Base-by-base conservation (phyloP, 2,113 vertebrate species). In the Chionodraco myersi region DNA sequence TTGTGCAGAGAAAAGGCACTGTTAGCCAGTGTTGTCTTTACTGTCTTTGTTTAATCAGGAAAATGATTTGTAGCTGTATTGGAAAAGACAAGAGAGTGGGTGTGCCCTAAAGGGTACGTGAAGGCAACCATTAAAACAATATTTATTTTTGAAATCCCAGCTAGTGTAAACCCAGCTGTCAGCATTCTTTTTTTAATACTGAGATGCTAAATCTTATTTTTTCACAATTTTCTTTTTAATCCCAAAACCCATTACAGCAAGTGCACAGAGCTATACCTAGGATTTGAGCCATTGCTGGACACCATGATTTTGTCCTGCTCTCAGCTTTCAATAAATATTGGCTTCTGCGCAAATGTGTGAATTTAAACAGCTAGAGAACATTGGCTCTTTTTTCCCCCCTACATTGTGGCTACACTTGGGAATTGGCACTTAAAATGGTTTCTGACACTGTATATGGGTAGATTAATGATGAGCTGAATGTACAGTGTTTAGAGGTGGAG, bases 61-160 rank as follows among this genome's bases (percentile, higher is more conserved):
- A 52, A 67, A 66, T 79, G 51, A 86, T 90, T 75, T 85, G 13
- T 48, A 10, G 77, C 48, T 45, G 75, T 63, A 78, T 77, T 89
- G 81, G 62, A 81, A 70, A 53, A 80, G 74, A 87, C 83, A 79
- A 11, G 61, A 18, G 84, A 85, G 91, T 89, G 89, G 91, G 89
- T 86, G 86, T 87, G 84, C 84, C 91, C 86, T 86, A 52, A 82
- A 93, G 82, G 77, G 47, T 36, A 65, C 6, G 72, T 77, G 70
- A 85, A 79, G 77, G 69, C 53, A 85, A 77, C 49, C 44, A 72
- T 82, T 72, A 72, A 78, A 78, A 41, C 44, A 57, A 53, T 12
- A 47, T 73, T 69, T 75, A 16, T 62, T 26, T 67, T 12, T 77
- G 26, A 52, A 83, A 65, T 66, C 52, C 41, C 53, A 63, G n/a